A percentile compares a stretch with the other conserved stretches of the same genome.
Conservation (phyloP, 2,888 invertebrate genomes). For the Heliconius sara region DNA sequence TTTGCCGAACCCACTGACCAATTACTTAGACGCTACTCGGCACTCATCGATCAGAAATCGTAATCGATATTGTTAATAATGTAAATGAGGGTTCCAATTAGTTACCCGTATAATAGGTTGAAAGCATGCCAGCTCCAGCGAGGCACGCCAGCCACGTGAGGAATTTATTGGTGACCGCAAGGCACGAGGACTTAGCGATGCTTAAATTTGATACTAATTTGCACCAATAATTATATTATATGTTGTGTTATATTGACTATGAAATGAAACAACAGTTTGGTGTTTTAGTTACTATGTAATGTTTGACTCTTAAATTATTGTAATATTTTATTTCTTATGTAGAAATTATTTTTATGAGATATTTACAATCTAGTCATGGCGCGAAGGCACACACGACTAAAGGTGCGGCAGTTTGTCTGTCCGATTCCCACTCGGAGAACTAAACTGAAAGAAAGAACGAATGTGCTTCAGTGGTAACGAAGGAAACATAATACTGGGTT, state of each 20-base stretch:
- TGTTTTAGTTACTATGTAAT: not conserved
- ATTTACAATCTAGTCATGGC: too few species aligned
- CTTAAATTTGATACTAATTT: constrained; percentile 26
- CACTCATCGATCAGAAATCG: constrained; percentile 30
- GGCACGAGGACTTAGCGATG: constrained; percentile 31
- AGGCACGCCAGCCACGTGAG: constrained; percentile 24
- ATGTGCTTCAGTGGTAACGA: too few species aligned
- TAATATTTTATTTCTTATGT: too few species aligned
- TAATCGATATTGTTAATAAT: constrained; percentile 39
- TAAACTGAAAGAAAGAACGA: too few species aligned
- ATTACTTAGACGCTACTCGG: constrained; percentile 18
- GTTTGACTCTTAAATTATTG: too few species aligned
- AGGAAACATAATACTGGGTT: too few species aligned
- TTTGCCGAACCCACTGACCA: constrained; percentile 25
- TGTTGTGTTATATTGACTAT: not conserved
- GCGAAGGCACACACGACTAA: too few species aligned
- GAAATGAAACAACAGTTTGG: too few species aligned
- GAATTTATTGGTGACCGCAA: constrained; percentile 39
- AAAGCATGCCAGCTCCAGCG: constrained; percentile 42
- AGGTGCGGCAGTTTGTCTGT: too few species aligned
- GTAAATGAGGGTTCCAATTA: constrained; percentile 41
- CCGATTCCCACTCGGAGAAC: too few species aligned
- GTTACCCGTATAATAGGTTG: constrained; percentile 43
- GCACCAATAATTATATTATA: not conserved
- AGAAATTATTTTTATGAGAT: too few species aligned